Evolutionary conservation across 2,113 vertebrate genomes (phyloP), one percentile per base, ranked within the genome.

Genomic region (Sorex fumeus): DNA sequence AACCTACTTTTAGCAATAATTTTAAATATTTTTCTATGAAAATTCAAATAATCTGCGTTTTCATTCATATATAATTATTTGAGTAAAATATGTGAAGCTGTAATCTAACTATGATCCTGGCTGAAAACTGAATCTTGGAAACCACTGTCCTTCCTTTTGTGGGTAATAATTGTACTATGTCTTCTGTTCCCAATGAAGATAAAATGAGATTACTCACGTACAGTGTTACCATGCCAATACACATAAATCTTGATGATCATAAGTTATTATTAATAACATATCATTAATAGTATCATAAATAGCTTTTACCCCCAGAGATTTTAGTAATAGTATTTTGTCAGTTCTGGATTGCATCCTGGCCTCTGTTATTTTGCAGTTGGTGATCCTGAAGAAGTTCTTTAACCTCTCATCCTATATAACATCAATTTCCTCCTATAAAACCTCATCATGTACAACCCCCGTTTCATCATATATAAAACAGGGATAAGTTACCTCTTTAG

Each of bases 11-110:
- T 50, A 9, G n/a, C 18, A 78, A 53, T 76, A 66, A 71, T 50
- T 82, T 83, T 60, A 72, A 72, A 8, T 23, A 4, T 36, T 2
- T 77, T 50, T 87, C 45, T 90, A 21, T 67, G 77, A 53, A 43
- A 86, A 21, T 81, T 82, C 78, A 93, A 87, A 69, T 80, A 3
- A 6, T 40, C 40, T 70, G 76, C 30, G 47, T 87, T 76, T 87
- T 15, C 78, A 23, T 6, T 53, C 53, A 13, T 16, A 53, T 15
- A 57, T 6, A 40, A 11, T 83, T 77, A 36, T 87, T 7, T 53
- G 1, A 2, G 30, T 9, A 90, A 25, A 71, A 62, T 69, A 53
- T 72, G 0, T 75, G 18, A 81, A 9, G 28, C 66, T 90, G 19
- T 83, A 72, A 87, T 47, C 27, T 77, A 93, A 34, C 67, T 82